Evolutionary conservation across 2,797 vertebrate species (phyloP).

Genomic region (Sciurus carolinensis): DNA sequence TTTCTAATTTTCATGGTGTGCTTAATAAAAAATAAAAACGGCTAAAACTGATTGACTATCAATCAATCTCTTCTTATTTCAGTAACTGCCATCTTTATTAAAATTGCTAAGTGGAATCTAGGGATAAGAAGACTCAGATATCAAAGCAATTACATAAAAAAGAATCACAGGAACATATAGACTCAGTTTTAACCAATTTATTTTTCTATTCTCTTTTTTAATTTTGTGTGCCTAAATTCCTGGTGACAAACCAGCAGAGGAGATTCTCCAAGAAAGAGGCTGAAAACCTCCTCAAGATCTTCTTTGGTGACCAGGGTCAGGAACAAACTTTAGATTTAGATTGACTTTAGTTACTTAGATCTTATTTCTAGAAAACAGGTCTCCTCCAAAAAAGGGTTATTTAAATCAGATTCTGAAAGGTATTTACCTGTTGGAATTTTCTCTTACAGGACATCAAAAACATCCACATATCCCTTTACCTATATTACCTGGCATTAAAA

Average conservation of each 20-base stretch:
- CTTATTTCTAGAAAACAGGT: background rate
- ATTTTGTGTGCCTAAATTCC: background rate
- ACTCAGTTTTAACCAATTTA: background rate
- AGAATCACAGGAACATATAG: background rate
- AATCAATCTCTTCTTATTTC: conserved; percentile 29
- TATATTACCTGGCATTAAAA: conserved; percentile 74
- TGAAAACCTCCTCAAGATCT: background rate
- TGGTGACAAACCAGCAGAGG: background rate
- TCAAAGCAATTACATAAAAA: conserved; percentile 9
- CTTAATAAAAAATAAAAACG: background rate
- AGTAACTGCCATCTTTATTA: conserved; percentile 38
- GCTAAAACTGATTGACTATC: background rate
- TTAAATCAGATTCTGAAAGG: conserved; percentile 33
- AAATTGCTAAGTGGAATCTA: background rate
- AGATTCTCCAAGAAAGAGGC: background rate
- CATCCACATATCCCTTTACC: conserved; percentile 43
- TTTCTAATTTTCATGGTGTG: background rate
- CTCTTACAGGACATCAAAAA: conserved; percentile 62
- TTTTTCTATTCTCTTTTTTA: conserved; percentile 52
- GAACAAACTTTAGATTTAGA: background rate
- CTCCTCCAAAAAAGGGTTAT: background rate
- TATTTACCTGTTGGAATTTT: conserved; percentile 62
- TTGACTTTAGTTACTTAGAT: background rate
- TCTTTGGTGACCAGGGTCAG: background rate
- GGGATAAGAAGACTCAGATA: background rate